These are phyloP conservation scores for Neelides folsomi DNA, from an alignment of 2,888 invertebrate genomes.

Conservation along the genomic window DNA sequence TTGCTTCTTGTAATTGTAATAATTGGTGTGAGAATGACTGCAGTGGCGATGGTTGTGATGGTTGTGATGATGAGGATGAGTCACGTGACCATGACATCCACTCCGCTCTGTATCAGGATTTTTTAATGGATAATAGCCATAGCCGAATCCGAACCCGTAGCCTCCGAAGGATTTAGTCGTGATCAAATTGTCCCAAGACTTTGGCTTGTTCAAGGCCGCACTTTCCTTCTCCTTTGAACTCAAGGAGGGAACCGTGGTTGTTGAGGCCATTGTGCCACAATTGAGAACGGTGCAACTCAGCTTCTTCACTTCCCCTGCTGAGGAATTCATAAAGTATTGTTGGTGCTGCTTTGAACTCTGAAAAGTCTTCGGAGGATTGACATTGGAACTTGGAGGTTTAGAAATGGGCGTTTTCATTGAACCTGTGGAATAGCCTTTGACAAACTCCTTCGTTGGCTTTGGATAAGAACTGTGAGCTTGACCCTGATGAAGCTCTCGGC, in stretches of 20 bases:
- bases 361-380: too few species aligned
- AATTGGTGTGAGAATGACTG: conserved; percentile 24
- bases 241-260: neutral
- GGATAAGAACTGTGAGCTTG: neutral
- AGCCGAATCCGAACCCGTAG: conserved; percentile 75
- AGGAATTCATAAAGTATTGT: neutral
- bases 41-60: conserved; percentile 24
- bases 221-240: neutral
- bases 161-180: conserved; percentile 74
- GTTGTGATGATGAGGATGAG: conserved; percentile 30
- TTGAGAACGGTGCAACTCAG: conserved; percentile 4
- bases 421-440: neutral
- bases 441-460: neutral
- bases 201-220: conserved; percentile 51
- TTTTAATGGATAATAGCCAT: conserved; percentile 36
- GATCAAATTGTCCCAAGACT: conserved; percentile 72
- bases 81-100: conserved; percentile 5
- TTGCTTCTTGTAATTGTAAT: conserved; percentile 17
- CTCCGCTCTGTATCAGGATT: neutral
- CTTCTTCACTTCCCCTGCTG: neutral
- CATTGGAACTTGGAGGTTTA: neutral
- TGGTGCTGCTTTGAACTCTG: too few species aligned
- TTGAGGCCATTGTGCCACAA: neutral
- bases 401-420: too few species aligned
- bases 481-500: conserved; percentile 18